phyloP scores from a whole-genome alignment of 2,797 vertebrate genomes.

The Sebastes minor region DNA sequence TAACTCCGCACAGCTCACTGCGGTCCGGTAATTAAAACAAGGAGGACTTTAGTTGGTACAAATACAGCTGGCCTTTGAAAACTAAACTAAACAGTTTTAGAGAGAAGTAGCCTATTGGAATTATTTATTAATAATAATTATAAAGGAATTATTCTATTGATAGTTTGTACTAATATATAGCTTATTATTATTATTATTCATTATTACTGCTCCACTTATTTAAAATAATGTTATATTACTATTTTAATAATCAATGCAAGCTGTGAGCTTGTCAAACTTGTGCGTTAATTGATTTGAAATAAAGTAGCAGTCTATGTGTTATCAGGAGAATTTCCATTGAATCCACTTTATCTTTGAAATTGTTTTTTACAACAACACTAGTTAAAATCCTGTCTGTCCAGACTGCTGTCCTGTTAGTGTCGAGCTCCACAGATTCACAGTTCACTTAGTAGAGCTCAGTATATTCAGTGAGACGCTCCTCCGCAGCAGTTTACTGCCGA shows the following conservation, averaged over 20 bases:
- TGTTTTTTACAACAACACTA: not conserved
- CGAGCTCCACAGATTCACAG: not conserved
- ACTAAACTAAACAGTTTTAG: not conserved
- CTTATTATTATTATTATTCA: not conserved
- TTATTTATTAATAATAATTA: too few species aligned
- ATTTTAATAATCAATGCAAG: not conserved
- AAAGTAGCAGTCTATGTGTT: not conserved
- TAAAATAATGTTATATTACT: not conserved
- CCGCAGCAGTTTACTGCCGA: not conserved
- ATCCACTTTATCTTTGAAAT: not conserved
- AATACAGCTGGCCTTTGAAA: not conserved
- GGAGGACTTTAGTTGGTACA: not conserved
- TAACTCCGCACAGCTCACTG: not conserved
- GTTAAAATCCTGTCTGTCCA: not conserved
- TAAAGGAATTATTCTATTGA: not conserved
- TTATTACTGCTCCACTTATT: not conserved
- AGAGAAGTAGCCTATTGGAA: not conserved
- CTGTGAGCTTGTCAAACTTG: not conserved
- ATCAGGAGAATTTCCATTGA: not conserved
- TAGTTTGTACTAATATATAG: not conserved
- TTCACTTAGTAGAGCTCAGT: too few species aligned
- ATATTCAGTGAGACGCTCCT: too few species aligned
- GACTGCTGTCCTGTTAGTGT: constrained; percentile 13
- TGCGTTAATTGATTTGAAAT: not conserved
- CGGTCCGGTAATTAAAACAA: not conserved